Base-by-base conservation (phyloP, 2,888 invertebrate genomes). In the Lucinisca nassula region DNA sequence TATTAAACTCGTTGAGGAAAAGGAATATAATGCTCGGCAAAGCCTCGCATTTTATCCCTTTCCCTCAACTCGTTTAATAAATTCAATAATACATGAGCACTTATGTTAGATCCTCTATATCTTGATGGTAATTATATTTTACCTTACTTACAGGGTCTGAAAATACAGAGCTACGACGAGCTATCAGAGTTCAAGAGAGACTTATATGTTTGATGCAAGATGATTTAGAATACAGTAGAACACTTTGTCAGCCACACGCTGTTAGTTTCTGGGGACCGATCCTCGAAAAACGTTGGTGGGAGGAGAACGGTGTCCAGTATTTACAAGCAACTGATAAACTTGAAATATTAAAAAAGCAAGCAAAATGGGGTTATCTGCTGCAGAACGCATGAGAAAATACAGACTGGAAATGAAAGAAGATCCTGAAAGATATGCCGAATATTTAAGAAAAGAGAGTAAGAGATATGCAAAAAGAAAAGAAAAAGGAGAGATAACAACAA, bases 331-430 rank as follows among this genome's bases (percentile, higher is more conserved):
- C 27, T 61, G 61, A 27, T 30, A 61, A n/a, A 61, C 27, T 30
- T 3, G 30, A 24, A 17, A 24, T 30, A 27, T 17, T 61, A 4
- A 24, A 10, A 30, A 61, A 61, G 17, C 27, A 27, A 30, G 24
- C 61, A 55, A 55, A 55, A 61, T 61, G 61, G 61, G 61, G 21
- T 27, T 61, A 30, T 61, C 61, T 61, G 61, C 61, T 10, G 61
- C 61, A 61, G 61, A 61, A 17, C 3, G 30, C 3, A 61, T 61
- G 61, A 27, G 30, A 27, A 24, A 27, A 17, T 61, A 61, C 61
- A 61, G 61, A 30, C 61, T 27, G 61, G 24, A 24, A 27, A 27
- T 61, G 21, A 61, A 61, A 27, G 6, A 6, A 27, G 61, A 61
- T 21, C 30, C 3, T 10, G 27, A 24, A 27, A 61, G 8, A 27